Evolutionary conservation across 2,113 vertebrate species (phyloP), one percentile per base, ranked within the genome.

Genomic region (Vulpes lagopus): DNA sequence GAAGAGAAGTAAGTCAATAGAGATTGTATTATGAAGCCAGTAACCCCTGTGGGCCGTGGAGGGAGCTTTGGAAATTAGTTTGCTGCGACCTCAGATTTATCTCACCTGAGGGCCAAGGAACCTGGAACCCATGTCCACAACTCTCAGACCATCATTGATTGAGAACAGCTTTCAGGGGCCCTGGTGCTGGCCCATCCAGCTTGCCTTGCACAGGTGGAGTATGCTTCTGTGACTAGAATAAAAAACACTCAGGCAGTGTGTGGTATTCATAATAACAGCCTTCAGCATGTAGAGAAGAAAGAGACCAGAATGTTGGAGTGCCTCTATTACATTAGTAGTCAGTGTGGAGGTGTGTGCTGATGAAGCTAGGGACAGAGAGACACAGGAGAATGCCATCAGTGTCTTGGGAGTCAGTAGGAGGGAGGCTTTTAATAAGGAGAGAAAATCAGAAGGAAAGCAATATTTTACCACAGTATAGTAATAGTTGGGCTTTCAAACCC

Each of bases 141-240:
- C 59, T 59, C 74, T 69, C 0, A 2, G 14, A 32, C 9, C 32
- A 5, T 38, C 9, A 4, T 0, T 49, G 62, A 25, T 65, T 30
- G 43, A 91, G 25, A 23, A 78, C 0, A 0, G 4, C 23, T 12
- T 76, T 17, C 2, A 4, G 43, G 8, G 15, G 4, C 11, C 11
- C 11, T 49, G 11, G n/a, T 0, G 23, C 17, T 20, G 67, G 35
- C 11, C 23, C 49, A 81, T 89, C 23, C 64, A 35, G 32, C 38
- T 59, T 30, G 27, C 27, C 8, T 5, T 23, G 19, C 12, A 64
- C 12, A 30, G 53, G 22, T 25, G 11, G 30, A 22, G 4, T 15
- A 4, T 35, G 5, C 19, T 38, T 67, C 38, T 71, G 25, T n/a
- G n/a, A 38, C 11, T 62, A 43, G 22, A 55, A 64, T 65, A 27